phyloP scores from a whole-genome alignment of 2,797 vertebrate species.

The Sylvilagus floridanus region DNA sequence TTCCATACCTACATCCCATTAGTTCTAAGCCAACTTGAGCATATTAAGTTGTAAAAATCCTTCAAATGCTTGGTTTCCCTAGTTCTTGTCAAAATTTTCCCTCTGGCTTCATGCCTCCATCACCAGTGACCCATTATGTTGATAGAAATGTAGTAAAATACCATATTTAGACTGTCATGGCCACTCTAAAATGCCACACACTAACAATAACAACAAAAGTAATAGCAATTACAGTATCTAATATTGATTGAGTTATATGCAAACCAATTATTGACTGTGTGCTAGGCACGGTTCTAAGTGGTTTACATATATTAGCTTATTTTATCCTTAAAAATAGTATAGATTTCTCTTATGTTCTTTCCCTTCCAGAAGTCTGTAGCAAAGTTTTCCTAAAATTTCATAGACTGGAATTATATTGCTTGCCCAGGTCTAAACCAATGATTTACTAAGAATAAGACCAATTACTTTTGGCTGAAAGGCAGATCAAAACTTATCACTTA shows the following conservation, averaged over 20 bases:
- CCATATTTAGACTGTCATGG: not conserved
- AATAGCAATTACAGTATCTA: not conserved
- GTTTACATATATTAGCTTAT: not conserved
- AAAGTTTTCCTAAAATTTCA: not conserved
- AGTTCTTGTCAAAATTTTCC: not conserved
- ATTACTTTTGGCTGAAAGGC: not conserved
- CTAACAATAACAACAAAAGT: not conserved
- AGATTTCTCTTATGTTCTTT: not conserved
- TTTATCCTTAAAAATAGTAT: not conserved
- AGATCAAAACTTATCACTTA: not conserved
- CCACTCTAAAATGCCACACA: not conserved
- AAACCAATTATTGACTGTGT: not conserved
- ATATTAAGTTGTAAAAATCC: not conserved
- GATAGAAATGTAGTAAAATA: not conserved
- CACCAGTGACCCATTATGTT: not conserved
- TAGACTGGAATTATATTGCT: conserved; percentile 13
- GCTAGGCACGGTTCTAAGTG: not conserved
- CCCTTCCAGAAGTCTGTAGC: not conserved
- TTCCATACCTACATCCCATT: not conserved
- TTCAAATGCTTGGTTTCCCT: not conserved
- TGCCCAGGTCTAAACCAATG: not conserved
- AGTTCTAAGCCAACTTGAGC: not conserved
- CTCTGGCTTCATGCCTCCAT: not conserved
- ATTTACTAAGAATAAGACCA: not conserved
- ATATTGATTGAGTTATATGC: not conserved